Evolutionary conservation across 2,113 vertebrate genomes (phyloP).

Genomic region (Forbesichthys agassizii): DNA sequence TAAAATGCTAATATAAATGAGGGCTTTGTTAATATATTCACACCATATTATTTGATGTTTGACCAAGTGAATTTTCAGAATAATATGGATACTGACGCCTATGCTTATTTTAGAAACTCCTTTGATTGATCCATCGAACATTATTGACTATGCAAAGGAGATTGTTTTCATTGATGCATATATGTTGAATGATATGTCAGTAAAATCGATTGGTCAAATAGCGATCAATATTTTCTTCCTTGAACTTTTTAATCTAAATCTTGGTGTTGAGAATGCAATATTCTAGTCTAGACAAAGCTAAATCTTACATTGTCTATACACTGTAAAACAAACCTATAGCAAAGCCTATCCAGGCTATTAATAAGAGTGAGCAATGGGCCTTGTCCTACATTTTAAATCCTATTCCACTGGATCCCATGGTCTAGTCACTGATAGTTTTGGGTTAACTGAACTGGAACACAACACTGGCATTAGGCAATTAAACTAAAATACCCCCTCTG

Average conservation of each 20-base stretch:
- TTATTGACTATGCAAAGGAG: conserved; percentile 44
- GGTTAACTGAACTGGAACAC: conserved; percentile 1
- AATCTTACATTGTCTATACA: not conserved
- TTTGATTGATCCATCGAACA: conserved; percentile 30
- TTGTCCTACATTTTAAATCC: not conserved
- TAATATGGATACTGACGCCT: conserved; percentile 7
- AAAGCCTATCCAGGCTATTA: not conserved
- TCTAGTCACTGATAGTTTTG: not conserved
- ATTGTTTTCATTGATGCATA: conserved; percentile 33
- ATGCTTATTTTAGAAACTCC: conserved; percentile 29
- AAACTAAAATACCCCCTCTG: not conserved
- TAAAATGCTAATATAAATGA: too few species aligned
- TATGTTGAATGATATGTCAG: conserved; percentile 38
- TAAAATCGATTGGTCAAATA: conserved; percentile 5
- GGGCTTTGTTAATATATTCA: too few species aligned
- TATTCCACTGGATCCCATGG: not conserved
- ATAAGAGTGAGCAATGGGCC: not conserved
- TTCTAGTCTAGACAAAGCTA: too few species aligned
- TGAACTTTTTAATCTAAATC: not conserved
- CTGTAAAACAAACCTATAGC: not conserved
- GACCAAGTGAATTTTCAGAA: too few species aligned
- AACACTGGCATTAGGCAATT: not conserved
- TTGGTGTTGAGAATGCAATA: too few species aligned
- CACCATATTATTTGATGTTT: too few species aligned
- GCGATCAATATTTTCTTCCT: conserved; percentile 40